Base-by-base conservation (phyloP, 2,888 invertebrate genomes). In the Ophion ventricosus region DNA sequence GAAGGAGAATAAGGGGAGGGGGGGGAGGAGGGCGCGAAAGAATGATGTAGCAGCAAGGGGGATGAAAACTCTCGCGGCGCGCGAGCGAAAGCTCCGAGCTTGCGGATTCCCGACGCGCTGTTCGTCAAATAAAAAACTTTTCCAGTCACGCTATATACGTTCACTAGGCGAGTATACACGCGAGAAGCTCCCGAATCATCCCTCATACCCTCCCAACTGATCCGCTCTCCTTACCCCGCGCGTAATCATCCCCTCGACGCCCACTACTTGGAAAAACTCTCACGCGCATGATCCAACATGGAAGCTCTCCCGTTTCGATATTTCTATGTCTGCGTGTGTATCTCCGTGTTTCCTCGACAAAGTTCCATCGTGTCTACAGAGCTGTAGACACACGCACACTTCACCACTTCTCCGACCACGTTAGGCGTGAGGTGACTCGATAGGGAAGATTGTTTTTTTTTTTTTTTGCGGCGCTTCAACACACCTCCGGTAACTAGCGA, bases 231-330 rank as follows among this genome's bases (percentile, higher is more conserved):
- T 40, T 49, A 59, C 40, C 72, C 63, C 57, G 17, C 49, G 54
- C 54, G 66, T 67, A 72, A 66, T 49, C 79, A 20, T 59, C 72
- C 35, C 49, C 80, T 66, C 64, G 63, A 40, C 72, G 56, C 77
- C 54, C 43, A 54, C 26, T 63, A 61, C 23, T 61, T 72, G 66
- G 67, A 76, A 78, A 83, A 85, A 86, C 79, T 82, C 80, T 78
- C 54, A 59, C 83, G 91, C 91, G 91, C 91, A 89, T 87, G 89
- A 88, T 90, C 90, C 90, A 91, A 90, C 86, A 91, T 92, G 91
- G 91, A 90, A 89, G 88, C 89, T 59, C 29, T 70, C 54, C 4
- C 79, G n/a, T 43, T 43, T 43, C 59, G n/a, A 20, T 56, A 29
- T 67, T 40, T 63, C 56, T 59, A 40, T 64, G 8, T 29, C 26